Conservation (phyloP, 2,113 vertebrate genomes). For the Micronycteris hirsuta region DNA sequence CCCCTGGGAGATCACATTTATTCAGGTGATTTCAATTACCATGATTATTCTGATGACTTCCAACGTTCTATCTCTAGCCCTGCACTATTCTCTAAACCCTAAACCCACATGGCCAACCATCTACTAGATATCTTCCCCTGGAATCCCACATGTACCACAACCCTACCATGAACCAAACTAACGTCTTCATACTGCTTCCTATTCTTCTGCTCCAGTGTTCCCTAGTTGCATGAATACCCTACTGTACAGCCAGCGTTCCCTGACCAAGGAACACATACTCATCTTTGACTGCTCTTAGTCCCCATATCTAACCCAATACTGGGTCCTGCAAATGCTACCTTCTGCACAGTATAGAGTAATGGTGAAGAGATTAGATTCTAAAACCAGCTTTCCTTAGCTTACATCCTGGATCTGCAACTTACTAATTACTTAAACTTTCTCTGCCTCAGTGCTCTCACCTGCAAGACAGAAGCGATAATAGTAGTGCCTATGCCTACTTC, state of each 20-base stretch:
- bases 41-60: not conserved
- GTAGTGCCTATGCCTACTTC: not conserved
- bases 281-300: not conserved
- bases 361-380: not conserved
- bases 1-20: not conserved
- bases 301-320: not conserved
- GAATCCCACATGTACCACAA: not conserved
- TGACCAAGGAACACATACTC: not conserved
- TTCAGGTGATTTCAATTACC: not conserved
- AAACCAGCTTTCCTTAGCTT: not conserved
- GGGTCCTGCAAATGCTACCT: not conserved
- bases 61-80: not conserved
- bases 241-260: not conserved
- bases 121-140: not conserved
- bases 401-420: not conserved
- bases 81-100: not conserved
- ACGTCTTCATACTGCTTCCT: not conserved
- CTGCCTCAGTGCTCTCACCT: not conserved
- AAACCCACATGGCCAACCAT: not conserved
- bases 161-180: not conserved
- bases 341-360: not conserved
- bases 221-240: not conserved
- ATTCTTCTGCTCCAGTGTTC: not conserved
- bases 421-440: not conserved
- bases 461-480: not conserved